Base-by-base conservation (phyloP, 2,888 invertebrate species). In the Melanostoma mellinum region DNA sequence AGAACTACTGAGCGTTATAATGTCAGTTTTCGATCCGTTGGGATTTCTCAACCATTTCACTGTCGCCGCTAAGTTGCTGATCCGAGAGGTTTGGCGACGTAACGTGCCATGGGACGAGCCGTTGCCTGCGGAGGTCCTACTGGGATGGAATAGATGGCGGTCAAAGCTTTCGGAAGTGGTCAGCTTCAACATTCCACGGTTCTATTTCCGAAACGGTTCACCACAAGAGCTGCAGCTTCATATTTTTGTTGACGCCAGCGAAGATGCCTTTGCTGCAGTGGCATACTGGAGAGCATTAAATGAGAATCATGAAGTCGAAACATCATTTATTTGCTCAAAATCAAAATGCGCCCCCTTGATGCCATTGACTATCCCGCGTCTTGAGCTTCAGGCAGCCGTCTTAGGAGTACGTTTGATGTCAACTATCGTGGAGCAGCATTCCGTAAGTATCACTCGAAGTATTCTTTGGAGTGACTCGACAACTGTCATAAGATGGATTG, bases 401-500 rank as follows among this genome's bases (percentile, higher is more conserved):
- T 38, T 84, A 4, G 74, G 65, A 50, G 32, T 35, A 3, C 69
- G 74, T 6, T 48, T 78, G n/a, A 52, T 55, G 50, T 33, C 9
- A 3, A 65, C 56, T 0, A 63, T 78, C 4, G 6, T 60, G 0
- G 60, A 69, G 20, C n/a, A 65, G 4, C 74, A 74, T 33, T n/a
- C 52, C 9, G 8, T 84, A 1, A 8, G 6, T 8, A 40, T 77
- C n/a, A 36, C 5, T 8, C n/a, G 61, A 4, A 30, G 10, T n/a
- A 3, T 68, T 10, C 46, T 77, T 4, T 78, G 73, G 74, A 58
- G 44, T 44, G 74, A 84, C 32, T 60, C 72, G n/a, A 61, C 55
- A 44, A 80, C 73, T 3, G 69, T 78, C 3, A 30, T 87, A 10
- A 67, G 74, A 20, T 87, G 87, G 87, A 69, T 88, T 36, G 36